A percentile compares a stretch with the other conserved stretches of the same genome.
These are phyloP conservation scores for Chamaea fasciata DNA, from an alignment of 2,113 vertebrate species.

Conservation along the genomic window DNA sequence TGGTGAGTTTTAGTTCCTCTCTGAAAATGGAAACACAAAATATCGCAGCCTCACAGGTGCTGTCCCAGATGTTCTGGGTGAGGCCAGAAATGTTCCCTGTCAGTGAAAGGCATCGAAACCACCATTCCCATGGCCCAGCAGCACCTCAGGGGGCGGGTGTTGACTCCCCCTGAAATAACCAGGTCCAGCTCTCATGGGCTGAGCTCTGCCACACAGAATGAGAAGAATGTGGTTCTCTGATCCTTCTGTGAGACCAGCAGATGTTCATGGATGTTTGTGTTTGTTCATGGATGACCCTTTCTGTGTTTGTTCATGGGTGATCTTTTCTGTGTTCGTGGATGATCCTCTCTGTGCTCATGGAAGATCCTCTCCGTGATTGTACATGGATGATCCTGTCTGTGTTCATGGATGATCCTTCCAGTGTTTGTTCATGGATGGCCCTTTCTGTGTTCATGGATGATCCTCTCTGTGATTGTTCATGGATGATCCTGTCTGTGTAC, in stretches of 20 bases:
- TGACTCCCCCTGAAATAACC: background rate
- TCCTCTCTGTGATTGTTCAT: too few relatives aligned
- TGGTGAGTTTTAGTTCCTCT: background rate
- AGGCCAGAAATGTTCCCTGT: background rate
- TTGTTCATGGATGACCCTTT: background rate
- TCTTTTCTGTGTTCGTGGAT: background rate
- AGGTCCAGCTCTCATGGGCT: background rate
- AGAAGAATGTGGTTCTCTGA: background rate
- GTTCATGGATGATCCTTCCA: background rate
- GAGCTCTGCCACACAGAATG: accelerated
- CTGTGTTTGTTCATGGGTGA: too few relatives aligned
- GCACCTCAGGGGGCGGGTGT: background rate
- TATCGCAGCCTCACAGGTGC: accelerated
- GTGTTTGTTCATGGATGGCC: too few relatives aligned
- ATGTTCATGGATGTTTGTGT: background rate
- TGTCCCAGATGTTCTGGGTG: background rate
- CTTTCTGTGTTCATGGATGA: background rate
- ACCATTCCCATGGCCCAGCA: background rate
- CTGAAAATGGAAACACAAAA: background rate
- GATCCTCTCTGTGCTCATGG: background rate
- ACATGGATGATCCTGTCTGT: background rate
- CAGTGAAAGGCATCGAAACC: background rate
- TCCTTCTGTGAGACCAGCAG: background rate
- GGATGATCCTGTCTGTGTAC: background rate
- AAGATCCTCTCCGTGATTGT: too few relatives aligned